Base-by-base conservation (phyloP, 2,797 vertebrate genomes). In the Thalassophryne amazonica region DNA sequence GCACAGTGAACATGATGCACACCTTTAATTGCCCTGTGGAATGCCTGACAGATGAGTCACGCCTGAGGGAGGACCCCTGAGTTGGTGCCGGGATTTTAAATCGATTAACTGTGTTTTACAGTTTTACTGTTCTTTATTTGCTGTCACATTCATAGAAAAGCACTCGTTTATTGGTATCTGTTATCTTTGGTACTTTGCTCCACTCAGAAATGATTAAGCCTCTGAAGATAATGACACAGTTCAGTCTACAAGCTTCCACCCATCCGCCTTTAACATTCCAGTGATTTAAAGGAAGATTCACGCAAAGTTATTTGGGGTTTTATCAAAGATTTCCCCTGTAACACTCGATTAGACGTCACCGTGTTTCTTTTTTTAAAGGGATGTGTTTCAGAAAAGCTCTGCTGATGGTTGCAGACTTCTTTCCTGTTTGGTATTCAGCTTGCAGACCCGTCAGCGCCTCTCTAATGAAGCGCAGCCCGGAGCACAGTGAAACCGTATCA, bases 401-500 rank as follows among this genome's bases (percentile, higher is more conserved):
- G 65, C 66, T 73, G 70, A 78, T 62, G 73, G 53, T 70, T 59
- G 37, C 33, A 43, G 58, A 65, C 32, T 51, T 57, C 39, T 52
- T 40, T 59, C 39, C 76, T 82, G 69, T 62, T 88, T 88, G 73
- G 69, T 79, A 87, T 87, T 86, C 85, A 67, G 41, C 73, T 74
- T 81, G 82, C 80, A 83, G 67, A 58, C 48, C 17, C 42, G 20
- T 50, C 47, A 46, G 71, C 51, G 68, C 50, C 73, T 75, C 72
- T 59, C 60, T 81, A 73, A 85, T 67, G 75, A 84, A 77, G 56
- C 73, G 51, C 67, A 76, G 53, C 36, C 54, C 66, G n/a, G n/a
- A n/a, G n/a, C 78, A 76, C 78, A 73, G 62, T 46, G 37, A 50
- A n/a, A n/a, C n/a, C n/a, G n/a, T n/a, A n/a, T n/a, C n/a, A n/a